phyloP scores from a whole-genome alignment of 2,113 vertebrate genomes.

The Prochilodus magdalenae region DNA sequence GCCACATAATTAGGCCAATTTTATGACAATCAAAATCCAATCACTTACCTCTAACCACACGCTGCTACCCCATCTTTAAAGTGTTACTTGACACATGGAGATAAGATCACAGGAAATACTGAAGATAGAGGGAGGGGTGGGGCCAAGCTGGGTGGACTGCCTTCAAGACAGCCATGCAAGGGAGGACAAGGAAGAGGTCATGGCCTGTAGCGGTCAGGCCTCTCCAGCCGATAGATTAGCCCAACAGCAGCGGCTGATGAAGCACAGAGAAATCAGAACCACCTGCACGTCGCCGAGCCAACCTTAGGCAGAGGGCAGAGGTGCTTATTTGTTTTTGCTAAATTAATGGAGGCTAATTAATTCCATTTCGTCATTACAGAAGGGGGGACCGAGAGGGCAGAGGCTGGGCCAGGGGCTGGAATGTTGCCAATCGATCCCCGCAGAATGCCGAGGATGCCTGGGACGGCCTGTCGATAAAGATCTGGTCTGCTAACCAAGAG shows the following conservation, averaged over 20 bases:
- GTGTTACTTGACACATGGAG: conserved; percentile 41
- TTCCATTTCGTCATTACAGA: conserved; percentile 79
- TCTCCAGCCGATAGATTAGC: conserved; percentile 76
- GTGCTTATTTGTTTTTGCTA: conserved; percentile 82
- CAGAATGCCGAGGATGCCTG: conserved; percentile 70
- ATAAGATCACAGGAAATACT: conserved; percentile 46
- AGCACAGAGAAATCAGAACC: conserved; percentile 80
- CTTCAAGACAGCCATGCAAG: conserved; percentile 48
- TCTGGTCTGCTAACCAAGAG: conserved; percentile 71
- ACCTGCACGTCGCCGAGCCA: conserved; percentile 69
- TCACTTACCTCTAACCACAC: conserved; percentile 23
- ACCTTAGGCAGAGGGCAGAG: conserved; percentile 63
- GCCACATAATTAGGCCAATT: conserved; percentile 30
- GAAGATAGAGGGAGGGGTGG: conserved; percentile 17
- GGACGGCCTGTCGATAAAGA: conserved; percentile 69
- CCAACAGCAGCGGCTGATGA: conserved; percentile 76
- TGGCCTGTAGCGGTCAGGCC: conserved; percentile 70
- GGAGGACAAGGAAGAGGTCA: conserved; percentile 64
- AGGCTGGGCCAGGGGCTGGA: conserved; percentile 65
- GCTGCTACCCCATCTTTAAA: not conserved
- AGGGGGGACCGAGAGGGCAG: conserved; percentile 67
- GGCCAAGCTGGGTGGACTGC: conserved; percentile 37
- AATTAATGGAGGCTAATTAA: conserved; percentile 85
- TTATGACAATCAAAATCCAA: conserved; percentile 52
- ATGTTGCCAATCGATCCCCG: conserved; percentile 77